phyloP scores from a whole-genome alignment of 2,797 vertebrate genomes.

The Cynopterus sphinx region DNA sequence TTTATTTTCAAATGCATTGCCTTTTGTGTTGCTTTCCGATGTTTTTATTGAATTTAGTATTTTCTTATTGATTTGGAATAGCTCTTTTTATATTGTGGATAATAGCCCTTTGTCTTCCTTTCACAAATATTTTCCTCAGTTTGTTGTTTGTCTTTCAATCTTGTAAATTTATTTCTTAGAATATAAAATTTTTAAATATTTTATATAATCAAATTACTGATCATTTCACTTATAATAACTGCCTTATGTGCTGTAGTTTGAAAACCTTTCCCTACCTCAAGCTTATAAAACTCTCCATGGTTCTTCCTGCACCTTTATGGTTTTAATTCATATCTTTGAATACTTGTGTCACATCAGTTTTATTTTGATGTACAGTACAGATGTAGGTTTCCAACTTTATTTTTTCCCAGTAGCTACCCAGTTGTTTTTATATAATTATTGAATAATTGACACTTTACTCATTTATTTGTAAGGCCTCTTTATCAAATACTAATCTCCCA shows the following conservation, averaged over 20 bases:
- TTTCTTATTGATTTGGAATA: slow-evolving; percentile 15
- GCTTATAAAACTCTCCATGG: background rate
- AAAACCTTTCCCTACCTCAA: background rate
- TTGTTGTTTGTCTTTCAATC: background rate
- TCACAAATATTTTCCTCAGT: slow-evolving; percentile 4
- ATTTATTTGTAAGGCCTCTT: background rate
- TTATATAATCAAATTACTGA: background rate
- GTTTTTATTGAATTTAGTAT: slow-evolving; percentile 29
- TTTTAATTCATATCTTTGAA: slow-evolving; percentile 10
- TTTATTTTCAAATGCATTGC: slow-evolving; percentile 3
- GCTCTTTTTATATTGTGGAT: background rate
- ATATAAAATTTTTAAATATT: slow-evolving; percentile 17
- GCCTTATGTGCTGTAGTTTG: background rate
- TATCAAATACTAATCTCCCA: background rate
- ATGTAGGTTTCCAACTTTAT: slow-evolving; percentile 15
- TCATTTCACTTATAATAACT: slow-evolving; percentile 26
- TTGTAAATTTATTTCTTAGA: slow-evolving; percentile 6
- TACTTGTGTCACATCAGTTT: background rate
- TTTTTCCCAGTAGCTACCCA: background rate
- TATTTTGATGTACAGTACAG: background rate
- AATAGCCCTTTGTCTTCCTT: background rate
- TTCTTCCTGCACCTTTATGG: background rate
- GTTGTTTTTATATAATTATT: background rate
- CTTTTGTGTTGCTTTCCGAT: background rate
- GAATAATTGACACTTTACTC: background rate